These are phyloP conservation scores for Entomobrya proxima DNA, from an alignment of 2,888 invertebrate species.

Conservation along the genomic window DNA sequence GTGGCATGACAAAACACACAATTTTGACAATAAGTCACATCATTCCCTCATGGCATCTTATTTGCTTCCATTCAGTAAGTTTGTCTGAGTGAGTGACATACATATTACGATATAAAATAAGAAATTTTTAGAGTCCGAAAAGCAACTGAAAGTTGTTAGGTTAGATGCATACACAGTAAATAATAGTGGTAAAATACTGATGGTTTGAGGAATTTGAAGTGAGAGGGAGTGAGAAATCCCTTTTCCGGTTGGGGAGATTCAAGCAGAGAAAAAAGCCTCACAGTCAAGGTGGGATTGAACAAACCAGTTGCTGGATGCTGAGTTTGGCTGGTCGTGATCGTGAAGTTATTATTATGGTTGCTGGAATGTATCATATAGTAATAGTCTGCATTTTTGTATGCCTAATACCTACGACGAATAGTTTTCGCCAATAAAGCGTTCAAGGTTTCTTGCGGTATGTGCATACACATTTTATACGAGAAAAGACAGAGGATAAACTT, in stretches of 20 bases:
- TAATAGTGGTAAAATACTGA: background rate
- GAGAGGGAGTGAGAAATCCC: conserved; percentile 58
- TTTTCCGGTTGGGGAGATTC: conserved; percentile 61
- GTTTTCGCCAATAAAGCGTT: background rate
- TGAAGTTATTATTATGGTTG: conserved; percentile 33
- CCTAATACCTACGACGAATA: background rate
- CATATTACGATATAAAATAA: too few species aligned
- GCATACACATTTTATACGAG: background rate
- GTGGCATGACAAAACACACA: conserved; percentile 44
- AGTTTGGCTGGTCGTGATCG: background rate
- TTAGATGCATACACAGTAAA: too few species aligned
- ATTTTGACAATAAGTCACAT: conserved; percentile 46
- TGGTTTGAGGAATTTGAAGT: conserved; percentile 11
- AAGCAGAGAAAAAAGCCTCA: background rate
- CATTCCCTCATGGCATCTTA: background rate
- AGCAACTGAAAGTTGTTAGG: too few species aligned
- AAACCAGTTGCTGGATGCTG: conserved; percentile 42
- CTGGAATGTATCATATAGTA: background rate
- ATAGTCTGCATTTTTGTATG: background rate
- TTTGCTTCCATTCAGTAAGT: background rate
- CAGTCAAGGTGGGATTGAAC: background rate
- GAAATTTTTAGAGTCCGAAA: too few species aligned
- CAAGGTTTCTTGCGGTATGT: background rate
- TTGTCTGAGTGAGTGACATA: too few species aligned
- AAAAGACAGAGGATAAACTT: conserved; percentile 48